Conservation (phyloP, 1,140 invertebrate genomes). For the Apis mellifera region DNA sequence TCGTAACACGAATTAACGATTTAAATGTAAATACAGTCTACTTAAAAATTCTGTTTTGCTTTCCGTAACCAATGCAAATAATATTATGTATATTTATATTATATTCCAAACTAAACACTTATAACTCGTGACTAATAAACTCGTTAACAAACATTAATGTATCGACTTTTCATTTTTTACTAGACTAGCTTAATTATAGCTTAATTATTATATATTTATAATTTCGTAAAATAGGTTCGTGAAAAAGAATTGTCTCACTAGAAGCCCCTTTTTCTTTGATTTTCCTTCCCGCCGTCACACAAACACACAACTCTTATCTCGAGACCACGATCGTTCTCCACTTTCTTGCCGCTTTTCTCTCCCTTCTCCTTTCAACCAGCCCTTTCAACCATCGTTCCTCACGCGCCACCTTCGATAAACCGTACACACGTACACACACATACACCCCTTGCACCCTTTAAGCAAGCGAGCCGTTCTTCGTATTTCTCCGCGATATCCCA, state of each 20-base stretch:
- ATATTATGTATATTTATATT: too few relatives aligned
- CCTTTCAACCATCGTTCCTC: conserved; percentile 32
- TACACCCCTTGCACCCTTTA: neutral
- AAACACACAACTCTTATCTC: conserved; percentile 37
- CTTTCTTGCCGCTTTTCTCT: conserved; percentile 35
- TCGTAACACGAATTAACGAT: too few relatives aligned
- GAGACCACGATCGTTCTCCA: conserved; percentile 39
- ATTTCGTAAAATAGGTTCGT: too few relatives aligned
- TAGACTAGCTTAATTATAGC: too few relatives aligned
- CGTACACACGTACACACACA: neutral
- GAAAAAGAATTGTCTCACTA: too few relatives aligned
- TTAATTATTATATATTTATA: too few relatives aligned
- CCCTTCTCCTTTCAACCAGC: neutral
- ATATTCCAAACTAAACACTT: too few relatives aligned
- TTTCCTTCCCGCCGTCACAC: neutral
- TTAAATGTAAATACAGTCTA: too few relatives aligned
- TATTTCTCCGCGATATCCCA: conserved; percentile 44
- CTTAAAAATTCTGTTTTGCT: too few relatives aligned
- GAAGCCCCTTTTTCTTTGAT: conserved; percentile 23
- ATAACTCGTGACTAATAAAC: too few relatives aligned
- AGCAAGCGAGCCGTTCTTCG: conserved; percentile 9
- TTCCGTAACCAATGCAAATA: too few relatives aligned
- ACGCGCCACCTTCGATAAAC: conserved; percentile 45
- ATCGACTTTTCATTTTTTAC: neutral
- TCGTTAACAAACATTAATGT: too few relatives aligned